Percentiles rank a stretch among this genome's conserved stretches.
Evolutionary conservation across 2,797 vertebrate genomes (phyloP).

Genomic region (Argentina silus): DNA sequence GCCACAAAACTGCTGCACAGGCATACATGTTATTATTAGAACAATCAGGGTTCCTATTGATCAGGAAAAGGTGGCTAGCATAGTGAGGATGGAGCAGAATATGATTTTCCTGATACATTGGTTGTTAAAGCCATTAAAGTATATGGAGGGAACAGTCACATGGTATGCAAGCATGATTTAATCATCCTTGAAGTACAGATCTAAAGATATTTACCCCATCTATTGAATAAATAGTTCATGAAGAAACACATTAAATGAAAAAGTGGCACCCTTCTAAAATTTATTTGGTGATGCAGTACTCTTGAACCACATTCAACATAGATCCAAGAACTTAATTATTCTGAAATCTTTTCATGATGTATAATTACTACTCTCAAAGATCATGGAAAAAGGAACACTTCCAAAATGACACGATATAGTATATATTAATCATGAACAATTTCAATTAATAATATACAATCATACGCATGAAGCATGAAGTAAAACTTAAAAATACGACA

Average conservation of each 20-base stretch:
- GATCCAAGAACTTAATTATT: constrained; percentile 31
- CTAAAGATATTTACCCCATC: constrained; percentile 19
- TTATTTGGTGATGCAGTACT: constrained; percentile 50
- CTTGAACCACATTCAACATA: constrained; percentile 50
- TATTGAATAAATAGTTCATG: constrained; percentile 41
- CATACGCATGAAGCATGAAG: constrained; percentile 48
- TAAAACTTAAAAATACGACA: constrained; percentile 27
- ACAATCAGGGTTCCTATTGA: background rate
- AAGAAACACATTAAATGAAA: constrained; percentile 10
- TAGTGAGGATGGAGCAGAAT: background rate
- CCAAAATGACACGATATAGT: constrained; percentile 28
- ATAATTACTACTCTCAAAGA: constrained; percentile 54
- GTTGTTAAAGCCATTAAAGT: constrained; percentile 40
- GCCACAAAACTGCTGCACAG: constrained; percentile 21
- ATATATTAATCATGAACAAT: constrained; percentile 35
- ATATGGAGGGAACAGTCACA: constrained; percentile 41
- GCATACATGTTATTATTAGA: background rate
- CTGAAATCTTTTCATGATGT: constrained; percentile 47
- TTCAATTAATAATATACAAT: constrained; percentile 64
- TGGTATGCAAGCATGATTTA: constrained; percentile 44
- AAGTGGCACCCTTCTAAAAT: constrained; percentile 23
- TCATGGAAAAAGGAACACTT: constrained; percentile 41
- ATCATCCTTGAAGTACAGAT: constrained; percentile 43
- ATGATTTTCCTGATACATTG: constrained; percentile 32
- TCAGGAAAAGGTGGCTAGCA: background rate